These are phyloP conservation scores for Cactoblastis cactorum DNA, from an alignment of 2,888 invertebrate species.

Conservation along the genomic window DNA sequence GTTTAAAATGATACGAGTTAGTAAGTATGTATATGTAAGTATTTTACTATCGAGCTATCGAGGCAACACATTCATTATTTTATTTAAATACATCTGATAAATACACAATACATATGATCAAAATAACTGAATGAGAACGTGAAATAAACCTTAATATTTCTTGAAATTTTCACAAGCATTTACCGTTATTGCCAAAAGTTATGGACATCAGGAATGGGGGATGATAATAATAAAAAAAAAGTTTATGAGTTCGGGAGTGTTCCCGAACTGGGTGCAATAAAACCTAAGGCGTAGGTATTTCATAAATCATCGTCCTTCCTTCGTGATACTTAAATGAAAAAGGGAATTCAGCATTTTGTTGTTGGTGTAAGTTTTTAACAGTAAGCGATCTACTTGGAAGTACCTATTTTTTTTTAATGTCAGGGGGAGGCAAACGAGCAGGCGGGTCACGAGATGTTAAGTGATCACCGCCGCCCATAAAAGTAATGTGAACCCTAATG, in stretches of 20 bases:
- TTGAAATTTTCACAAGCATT: not conserved
- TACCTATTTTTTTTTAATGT: not conserved
- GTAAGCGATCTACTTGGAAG: not conserved
- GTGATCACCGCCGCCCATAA: no score
- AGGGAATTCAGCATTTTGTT: constrained; percentile 51
- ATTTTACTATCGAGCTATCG: no score
- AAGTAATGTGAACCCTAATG: no score
- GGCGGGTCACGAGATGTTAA: no score
- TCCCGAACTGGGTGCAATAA: constrained; percentile 57
- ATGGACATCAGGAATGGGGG: constrained; percentile 24
- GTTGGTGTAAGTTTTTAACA: constrained; percentile 16
- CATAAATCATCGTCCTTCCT: constrained; percentile 68
- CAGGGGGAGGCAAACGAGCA: no score
- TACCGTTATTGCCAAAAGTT: constrained; percentile 1
- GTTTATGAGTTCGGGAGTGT: constrained; percentile 46
- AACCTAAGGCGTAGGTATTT: constrained; percentile 61
- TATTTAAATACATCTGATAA: not conserved
- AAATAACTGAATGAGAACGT: not conserved
- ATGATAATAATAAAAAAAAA: constrained; percentile 55
- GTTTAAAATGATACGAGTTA: no score
- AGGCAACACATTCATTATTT: no score
- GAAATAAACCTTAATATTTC: not conserved
- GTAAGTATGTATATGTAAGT: no score
- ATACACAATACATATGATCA: not conserved
- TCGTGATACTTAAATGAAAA: constrained; percentile 58